Percentiles rank a stretch among this genome's conserved stretches.
phyloP scores from a whole-genome alignment of 2,888 invertebrate genomes.

The Merodon equestris region DNA sequence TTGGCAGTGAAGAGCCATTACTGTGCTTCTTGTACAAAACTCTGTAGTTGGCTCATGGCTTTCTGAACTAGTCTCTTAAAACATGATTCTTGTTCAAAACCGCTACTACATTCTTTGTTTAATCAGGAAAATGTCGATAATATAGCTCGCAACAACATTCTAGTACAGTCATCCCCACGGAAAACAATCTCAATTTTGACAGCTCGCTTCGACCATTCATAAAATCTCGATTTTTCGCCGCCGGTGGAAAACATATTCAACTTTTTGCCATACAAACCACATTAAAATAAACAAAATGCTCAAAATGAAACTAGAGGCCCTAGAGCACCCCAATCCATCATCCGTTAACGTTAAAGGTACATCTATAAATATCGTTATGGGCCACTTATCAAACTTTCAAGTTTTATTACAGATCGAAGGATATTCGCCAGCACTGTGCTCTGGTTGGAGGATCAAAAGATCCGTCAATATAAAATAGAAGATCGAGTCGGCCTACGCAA shows the following conservation, averaged over 20 bases:
- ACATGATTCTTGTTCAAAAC: too few relatives aligned
- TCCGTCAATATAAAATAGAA: constrained; percentile 91
- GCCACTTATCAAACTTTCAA: constrained; percentile 36
- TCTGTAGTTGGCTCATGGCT: too few relatives aligned
- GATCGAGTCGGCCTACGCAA: constrained; percentile 87
- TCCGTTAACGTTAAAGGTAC: constrained; percentile 86
- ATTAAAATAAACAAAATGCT: constrained; percentile 82
- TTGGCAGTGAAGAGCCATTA: too few relatives aligned
- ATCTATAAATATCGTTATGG: too few relatives aligned
- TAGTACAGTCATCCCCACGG: neutral
- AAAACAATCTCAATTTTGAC: neutral
- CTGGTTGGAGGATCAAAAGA: constrained; percentile 97
- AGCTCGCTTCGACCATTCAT: neutral
- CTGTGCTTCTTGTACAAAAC: too few relatives aligned
- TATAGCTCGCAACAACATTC: neutral
- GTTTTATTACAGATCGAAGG: constrained; percentile 83
- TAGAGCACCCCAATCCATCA: constrained; percentile 88
- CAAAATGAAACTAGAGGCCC: constrained; percentile 86
- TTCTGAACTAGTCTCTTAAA: too few relatives aligned
- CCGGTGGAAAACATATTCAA: neutral
- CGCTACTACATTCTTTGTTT: too few relatives aligned
- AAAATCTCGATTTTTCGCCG: constrained; percentile 2
- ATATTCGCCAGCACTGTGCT: constrained; percentile 89
- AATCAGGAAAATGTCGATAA: too few relatives aligned
- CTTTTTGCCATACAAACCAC: neutral